Evolutionary conservation across 2,888 invertebrate genomes (phyloP), one percentile per base, ranked within the genome.

Genomic region (Cyclophora albipunctata): DNA sequence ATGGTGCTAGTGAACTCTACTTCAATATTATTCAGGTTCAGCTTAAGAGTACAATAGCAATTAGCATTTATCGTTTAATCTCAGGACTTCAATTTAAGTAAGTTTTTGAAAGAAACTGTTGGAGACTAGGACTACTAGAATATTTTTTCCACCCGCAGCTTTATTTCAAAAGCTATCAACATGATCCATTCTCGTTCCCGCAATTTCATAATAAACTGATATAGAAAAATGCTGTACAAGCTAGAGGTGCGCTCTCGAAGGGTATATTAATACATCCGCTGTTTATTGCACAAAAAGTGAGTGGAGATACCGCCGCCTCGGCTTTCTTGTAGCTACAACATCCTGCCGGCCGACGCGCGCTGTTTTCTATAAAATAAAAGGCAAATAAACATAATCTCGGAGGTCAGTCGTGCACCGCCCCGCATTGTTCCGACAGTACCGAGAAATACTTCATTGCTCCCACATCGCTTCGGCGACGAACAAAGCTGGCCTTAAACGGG

Each of bases 321-420:
- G 44, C 50, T 64, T 71, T 71, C 73, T 78, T 75, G 67, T 75
- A 75, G 67, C 61, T 55, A 54, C 62, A 60, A 66, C 75, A 76
- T 75, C 74, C 76, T 74, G 73, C 62, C 67, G 54, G 47, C 58
- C 55, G 57, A 45, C 58, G 60, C 61, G 66, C 64, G 55, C 63
- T 45, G 62, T 76, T 75, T 77, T 78, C 75, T 78, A 79, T 76
- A 79, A 80, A 81, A 82, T 80, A 81, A 78, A 76, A 79, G 61
- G 67, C 62, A 77, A 82, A 78, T 77, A 78, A 75, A 69, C 69
- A 70, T 75, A 78, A 79, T 75, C 72, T 70, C 57, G 63, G 72
- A 73, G 84, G 83, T 84, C 84, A 78, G 64, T 63, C 77, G 75
- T 78, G 77, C 73, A 64, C 68, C 73, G 76, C 70, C 77, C 76